Conservation (phyloP, 1,140 invertebrate species). For the Armadillidium nasatum region DNA sequence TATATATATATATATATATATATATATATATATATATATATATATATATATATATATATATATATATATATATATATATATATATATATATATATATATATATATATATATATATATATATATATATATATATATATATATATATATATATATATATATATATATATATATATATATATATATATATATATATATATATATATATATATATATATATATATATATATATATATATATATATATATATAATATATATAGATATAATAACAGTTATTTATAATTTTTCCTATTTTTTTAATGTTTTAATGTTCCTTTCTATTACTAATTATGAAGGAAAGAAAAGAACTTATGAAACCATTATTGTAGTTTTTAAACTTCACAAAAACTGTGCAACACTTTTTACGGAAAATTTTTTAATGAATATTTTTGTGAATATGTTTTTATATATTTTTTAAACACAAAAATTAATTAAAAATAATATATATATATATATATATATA, state of each 20-base stretch:
- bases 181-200: constrained; percentile 1
- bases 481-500: too few relatives aligned
- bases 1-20: constrained; percentile 11
- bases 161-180: constrained; percentile 9
- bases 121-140: constrained; percentile 8
- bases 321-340: too few relatives aligned
- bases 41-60: constrained; percentile 11
- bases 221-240: constrained; percentile 15
- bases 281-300: too few relatives aligned
- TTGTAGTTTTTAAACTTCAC: too few relatives aligned
- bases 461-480: too few relatives aligned
- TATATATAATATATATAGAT: constrained; percentile 3
- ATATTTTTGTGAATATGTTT: too few relatives aligned
- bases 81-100: constrained; percentile 10
- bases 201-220: constrained; percentile 15
- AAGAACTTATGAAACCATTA: too few relatives aligned
- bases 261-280: not conserved
- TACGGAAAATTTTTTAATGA: too few relatives aligned
- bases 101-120: not conserved
- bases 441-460: too few relatives aligned
- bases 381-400: too few relatives aligned
- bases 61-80: constrained; percentile 6
- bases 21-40: constrained; percentile 3
- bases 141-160: constrained; percentile 15
- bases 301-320: too few relatives aligned